These are phyloP conservation scores for Emydura subglobosa DNA, from an alignment of 2,113 vertebrate species.

Conservation along the genomic window DNA sequence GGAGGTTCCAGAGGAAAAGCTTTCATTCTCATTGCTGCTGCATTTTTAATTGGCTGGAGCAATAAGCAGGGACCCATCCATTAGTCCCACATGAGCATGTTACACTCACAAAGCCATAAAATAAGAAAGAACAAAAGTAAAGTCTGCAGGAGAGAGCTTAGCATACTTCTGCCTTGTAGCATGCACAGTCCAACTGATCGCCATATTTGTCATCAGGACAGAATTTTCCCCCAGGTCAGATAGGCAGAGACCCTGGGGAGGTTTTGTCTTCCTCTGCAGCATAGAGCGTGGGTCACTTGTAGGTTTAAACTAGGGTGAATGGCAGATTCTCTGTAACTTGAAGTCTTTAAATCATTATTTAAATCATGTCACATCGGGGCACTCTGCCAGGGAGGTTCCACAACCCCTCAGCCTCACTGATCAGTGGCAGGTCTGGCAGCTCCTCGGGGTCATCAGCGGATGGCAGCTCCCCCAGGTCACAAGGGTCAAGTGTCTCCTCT, in stretches of 20 bases:
- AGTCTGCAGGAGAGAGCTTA: not conserved
- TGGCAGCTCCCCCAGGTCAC: too few species aligned
- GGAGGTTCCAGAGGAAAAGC: not conserved
- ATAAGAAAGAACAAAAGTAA: not conserved
- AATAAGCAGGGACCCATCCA: not conserved
- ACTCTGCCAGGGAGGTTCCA: too few species aligned
- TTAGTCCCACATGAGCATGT: not conserved
- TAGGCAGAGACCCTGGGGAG: not conserved
- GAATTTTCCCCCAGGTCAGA: not conserved
- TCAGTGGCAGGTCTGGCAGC: too few species aligned
- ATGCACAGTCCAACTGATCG: not conserved
- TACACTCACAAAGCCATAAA: not conserved
- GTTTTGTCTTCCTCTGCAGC: not conserved
- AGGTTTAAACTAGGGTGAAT: not conserved
- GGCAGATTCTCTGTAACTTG: not conserved
- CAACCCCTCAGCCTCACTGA: too few species aligned
- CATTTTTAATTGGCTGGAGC: not conserved
- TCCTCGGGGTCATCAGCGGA: too few species aligned
- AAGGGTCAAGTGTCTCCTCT: too few species aligned
- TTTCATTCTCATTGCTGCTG: not conserved
- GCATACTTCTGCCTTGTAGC: not conserved
- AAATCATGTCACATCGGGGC: too few species aligned
- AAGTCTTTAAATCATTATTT: not conserved
- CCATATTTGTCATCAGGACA: not conserved
- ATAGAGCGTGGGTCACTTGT: not conserved